Conservation (phyloP, 2,797 vertebrate species). For the Sandelia bainsii region DNA sequence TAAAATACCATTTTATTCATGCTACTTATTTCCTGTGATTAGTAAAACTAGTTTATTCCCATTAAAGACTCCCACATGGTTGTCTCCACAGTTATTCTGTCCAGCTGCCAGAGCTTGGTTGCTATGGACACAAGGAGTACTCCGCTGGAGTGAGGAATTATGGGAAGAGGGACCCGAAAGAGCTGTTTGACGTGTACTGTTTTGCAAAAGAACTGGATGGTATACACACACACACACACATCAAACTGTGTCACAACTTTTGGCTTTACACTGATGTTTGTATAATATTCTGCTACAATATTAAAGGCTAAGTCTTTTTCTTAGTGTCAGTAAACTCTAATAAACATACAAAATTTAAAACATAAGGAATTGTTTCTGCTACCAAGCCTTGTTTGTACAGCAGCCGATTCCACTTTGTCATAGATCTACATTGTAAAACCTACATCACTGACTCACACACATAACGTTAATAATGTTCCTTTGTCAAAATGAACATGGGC, state of each 20-base stretch:
- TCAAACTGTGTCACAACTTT: constrained; percentile 34
- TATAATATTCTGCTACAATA: constrained; percentile 30
- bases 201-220: constrained; percentile 90
- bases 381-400: neutral
- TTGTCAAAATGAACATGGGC: neutral
- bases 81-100: constrained; percentile 89
- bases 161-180: constrained; percentile 88
- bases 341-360: neutral
- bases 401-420: neutral
- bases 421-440: neutral
- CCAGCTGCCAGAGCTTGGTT: constrained; percentile 92
- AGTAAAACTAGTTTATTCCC: constrained; percentile 28
- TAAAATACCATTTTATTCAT: constrained; percentile 12
- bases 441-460: neutral
- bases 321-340: constrained; percentile 2
- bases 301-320: constrained; percentile 11
- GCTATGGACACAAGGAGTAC: constrained; percentile 92
- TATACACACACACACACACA: constrained; percentile 54
- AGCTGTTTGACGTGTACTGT: constrained; percentile 96
- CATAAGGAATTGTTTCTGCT: neutral
- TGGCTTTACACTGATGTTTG: constrained; percentile 28
- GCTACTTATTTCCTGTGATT: constrained; percentile 25
- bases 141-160: constrained; percentile 93
- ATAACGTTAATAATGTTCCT: neutral
- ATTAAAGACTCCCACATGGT: constrained; percentile 48